Evolutionary conservation across 2,113 vertebrate species (phyloP), one percentile per base, ranked within the genome.

Genomic region (Scartelaos histophorus): DNA sequence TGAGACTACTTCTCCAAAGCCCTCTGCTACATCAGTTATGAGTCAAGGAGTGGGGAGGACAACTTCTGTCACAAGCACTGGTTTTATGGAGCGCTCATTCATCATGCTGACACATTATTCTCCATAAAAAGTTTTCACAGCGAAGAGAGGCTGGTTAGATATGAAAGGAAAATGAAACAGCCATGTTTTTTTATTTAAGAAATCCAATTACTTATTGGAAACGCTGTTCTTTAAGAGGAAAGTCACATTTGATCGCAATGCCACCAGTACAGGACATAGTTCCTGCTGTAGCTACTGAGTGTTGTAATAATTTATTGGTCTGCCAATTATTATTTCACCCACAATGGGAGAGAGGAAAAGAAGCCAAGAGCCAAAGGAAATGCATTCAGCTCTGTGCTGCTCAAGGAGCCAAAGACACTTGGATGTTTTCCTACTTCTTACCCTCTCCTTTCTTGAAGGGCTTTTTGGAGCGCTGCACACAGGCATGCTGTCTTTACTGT

Each of bases 401-500:
- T 90, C 57, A 81, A 87, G 85, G 72, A 89, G 82, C 82, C 89
- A 88, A 88, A 92, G 87, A 84, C 83, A 88, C 71, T 91, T 83
- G 75, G 78, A 88, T 88, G 82, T 85, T 89, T 90, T 85, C 70
- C 75, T 84, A 56, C 82, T 76, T 65, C 71, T 74, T 70, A 74
- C 69, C 69, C 75, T 76, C 64, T 79, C 83, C 62, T 82, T 79
- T 86, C 84, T 88, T 80, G 65, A 88, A 85, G 75, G 71, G 25
- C 66, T 85, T 82, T 75, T 87, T 73, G 77, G 70, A 85, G 77
- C 81, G 73, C 88, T 89, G 82, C 84, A 89, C 83, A 93, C 93
- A 92, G 93, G 74, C 85, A n/a, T 91, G 90, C 86, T 58, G 88
- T 92, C 92, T 95, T 95, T 92, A 92, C 85, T 92, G 93, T 90